These are phyloP conservation scores for Hirtodrosophila confusa DNA, from an alignment of 2,888 invertebrate genomes.

Conservation along the genomic window DNA sequence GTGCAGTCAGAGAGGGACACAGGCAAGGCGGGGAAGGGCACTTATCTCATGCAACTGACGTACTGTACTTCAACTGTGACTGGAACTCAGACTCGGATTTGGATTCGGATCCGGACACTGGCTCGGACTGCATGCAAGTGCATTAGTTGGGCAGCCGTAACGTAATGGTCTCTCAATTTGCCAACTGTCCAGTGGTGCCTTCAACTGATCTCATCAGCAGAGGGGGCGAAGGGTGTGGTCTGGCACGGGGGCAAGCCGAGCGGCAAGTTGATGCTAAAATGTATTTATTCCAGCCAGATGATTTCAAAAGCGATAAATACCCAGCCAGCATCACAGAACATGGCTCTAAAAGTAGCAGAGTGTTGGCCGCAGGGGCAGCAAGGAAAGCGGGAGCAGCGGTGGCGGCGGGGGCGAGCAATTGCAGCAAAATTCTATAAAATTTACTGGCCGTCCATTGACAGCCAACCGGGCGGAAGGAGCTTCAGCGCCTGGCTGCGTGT, in stretches of 20 bases:
- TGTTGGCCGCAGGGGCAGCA: conserved; percentile 6
- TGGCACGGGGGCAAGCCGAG: background rate
- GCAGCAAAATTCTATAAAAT: conserved; percentile 68
- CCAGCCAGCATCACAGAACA: conserved; percentile 8
- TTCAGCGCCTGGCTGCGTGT: conserved; percentile 69
- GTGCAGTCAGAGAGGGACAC: background rate
- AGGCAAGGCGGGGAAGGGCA: conserved; percentile 1
- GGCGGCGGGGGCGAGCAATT: conserved; percentile 16
- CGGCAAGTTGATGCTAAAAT: conserved; percentile 56
- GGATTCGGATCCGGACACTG: too few species aligned
- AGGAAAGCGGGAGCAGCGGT: conserved; percentile 3
- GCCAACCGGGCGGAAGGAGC: conserved; percentile 70
- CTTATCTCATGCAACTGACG: conserved; percentile 1
- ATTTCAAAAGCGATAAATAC: conserved; percentile 68
- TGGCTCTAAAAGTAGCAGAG: too few species aligned
- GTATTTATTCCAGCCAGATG: conserved; percentile 74
- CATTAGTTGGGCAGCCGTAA: too few species aligned
- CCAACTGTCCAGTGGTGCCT: conserved; percentile 1
- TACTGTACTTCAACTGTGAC: conserved; percentile 6
- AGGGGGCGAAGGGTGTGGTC: background rate
- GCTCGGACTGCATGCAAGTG: too few species aligned
- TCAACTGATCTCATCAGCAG: conserved; percentile 11
- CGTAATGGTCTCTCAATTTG: conserved; percentile 5
- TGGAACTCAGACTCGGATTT: conserved; percentile 1
- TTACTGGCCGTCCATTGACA: conserved; percentile 57